Evolutionary conservation across 2,113 vertebrate species (phyloP).

Genomic region (Pogonocichla stellata): DNA sequence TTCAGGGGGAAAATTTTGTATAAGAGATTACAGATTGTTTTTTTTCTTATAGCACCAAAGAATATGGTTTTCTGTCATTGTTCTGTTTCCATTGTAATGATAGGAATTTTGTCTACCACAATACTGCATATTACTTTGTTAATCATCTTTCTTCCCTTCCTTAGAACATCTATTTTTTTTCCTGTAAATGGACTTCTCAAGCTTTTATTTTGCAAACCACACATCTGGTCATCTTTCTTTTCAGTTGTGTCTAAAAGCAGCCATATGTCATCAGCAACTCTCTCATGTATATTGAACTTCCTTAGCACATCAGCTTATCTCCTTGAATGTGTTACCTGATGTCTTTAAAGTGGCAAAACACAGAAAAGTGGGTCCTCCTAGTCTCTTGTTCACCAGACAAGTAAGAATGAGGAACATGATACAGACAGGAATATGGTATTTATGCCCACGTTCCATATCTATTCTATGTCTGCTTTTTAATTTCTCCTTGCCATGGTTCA

Average conservation of each 20-base stretch:
- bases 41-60: not conserved
- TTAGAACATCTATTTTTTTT: slow-evolving; percentile 22
- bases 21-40: not conserved
- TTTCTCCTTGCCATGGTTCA: not conserved
- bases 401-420: not conserved
- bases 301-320: slow-evolving; percentile 60
- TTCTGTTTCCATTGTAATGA: not conserved
- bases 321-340: slow-evolving; percentile 56
- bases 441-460: not conserved
- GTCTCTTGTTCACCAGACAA: not conserved
- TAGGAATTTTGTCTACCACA: not conserved
- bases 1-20: not conserved
- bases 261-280: slow-evolving; percentile 55
- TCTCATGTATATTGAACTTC: slow-evolving; percentile 62
- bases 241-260: slow-evolving; percentile 51
- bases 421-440: not conserved
- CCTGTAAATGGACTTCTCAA: slow-evolving; percentile 13
- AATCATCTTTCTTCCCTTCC: slow-evolving; percentile 28
- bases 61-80: not conserved
- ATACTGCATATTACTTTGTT: slow-evolving; percentile 35
- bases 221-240: slow-evolving; percentile 63
- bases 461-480: not conserved
- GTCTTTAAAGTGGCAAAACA: slow-evolving; percentile 28
- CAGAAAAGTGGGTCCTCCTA: not conserved
- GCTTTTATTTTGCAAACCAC: slow-evolving; percentile 44